phyloP scores from a whole-genome alignment of 1,140 invertebrate genomes.

The Caenorhabditis briggsae region DNA sequence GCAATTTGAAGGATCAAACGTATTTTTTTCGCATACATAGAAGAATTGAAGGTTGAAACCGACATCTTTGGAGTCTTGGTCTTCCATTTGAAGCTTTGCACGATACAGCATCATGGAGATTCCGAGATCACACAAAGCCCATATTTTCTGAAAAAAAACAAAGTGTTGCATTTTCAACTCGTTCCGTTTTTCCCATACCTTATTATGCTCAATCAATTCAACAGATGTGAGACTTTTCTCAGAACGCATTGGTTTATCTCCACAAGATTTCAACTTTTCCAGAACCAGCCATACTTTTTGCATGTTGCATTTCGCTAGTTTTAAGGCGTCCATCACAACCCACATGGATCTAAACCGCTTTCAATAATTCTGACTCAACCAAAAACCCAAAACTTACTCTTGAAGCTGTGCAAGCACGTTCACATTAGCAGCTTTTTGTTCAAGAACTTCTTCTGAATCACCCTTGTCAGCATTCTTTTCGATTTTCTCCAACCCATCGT shows the following conservation, averaged over 20 bases:
- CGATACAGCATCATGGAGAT: conserved; percentile 45
- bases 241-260: conserved; percentile 10
- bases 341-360: conserved; percentile 14
- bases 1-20: conserved; percentile 13
- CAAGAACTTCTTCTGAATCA: conserved; percentile 5
- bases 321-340: conserved; percentile 8
- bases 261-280: conserved; percentile 34
- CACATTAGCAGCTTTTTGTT: neutral
- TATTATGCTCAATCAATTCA: neutral
- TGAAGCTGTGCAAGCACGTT: conserved; percentile 6
- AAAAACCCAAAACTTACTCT: conserved; percentile 11
- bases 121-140: conserved; percentile 32
- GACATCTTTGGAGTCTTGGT: conserved; percentile 13
- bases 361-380: no score
- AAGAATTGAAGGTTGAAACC: conserved; percentile 43
- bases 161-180: neutral
- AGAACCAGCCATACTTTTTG: conserved; percentile 27
- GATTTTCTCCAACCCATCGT: neutral
- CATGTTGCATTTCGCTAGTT: conserved; percentile 26
- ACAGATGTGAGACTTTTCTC: neutral
- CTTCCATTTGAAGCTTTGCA: conserved; percentile 50
- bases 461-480: conserved; percentile 11
- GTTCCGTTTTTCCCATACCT: neutral
- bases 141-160: conserved; percentile 21
- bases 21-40: conserved; percentile 32